Conservation (phyloP, 2,113 vertebrate species). For the Rallus limicola region DNA sequence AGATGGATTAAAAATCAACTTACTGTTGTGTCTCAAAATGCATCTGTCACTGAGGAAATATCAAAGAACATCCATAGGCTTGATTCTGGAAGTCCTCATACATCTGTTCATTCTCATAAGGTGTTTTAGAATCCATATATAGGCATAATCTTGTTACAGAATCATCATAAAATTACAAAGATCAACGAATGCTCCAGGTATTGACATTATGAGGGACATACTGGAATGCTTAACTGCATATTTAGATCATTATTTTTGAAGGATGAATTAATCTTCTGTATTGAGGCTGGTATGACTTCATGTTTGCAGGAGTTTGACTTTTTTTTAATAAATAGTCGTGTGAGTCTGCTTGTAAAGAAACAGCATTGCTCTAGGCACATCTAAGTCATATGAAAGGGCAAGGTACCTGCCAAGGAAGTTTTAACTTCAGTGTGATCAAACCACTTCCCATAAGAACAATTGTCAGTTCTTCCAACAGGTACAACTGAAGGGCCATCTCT, state of each 20-base stretch:
- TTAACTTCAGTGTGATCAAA: not conserved
- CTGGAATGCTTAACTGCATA: not conserved
- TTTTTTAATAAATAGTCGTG: not conserved
- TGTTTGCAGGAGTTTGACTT: not conserved
- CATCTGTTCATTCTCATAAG: accelerated
- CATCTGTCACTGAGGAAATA: not conserved
- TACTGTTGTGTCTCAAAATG: not conserved
- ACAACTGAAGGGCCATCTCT: not conserved
- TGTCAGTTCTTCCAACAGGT: not conserved
- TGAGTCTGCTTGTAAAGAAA: not conserved
- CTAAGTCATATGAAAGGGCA: not conserved
- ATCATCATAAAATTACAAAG: not conserved
- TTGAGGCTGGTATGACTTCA: not conserved
- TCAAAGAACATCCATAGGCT: not conserved
- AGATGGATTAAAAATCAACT: not conserved
- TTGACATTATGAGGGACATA: not conserved
- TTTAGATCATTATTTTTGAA: not conserved
- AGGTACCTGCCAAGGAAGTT: not conserved
- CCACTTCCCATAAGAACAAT: not conserved
- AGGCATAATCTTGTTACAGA: not conserved
- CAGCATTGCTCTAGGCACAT: not conserved
- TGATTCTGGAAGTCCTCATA: not conserved
- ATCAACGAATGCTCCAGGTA: not conserved
- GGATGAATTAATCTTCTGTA: not conserved
- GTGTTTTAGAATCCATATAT: not conserved